phyloP scores from a whole-genome alignment of 1,140 invertebrate species.

The Lasioglossum baleicum region DNA sequence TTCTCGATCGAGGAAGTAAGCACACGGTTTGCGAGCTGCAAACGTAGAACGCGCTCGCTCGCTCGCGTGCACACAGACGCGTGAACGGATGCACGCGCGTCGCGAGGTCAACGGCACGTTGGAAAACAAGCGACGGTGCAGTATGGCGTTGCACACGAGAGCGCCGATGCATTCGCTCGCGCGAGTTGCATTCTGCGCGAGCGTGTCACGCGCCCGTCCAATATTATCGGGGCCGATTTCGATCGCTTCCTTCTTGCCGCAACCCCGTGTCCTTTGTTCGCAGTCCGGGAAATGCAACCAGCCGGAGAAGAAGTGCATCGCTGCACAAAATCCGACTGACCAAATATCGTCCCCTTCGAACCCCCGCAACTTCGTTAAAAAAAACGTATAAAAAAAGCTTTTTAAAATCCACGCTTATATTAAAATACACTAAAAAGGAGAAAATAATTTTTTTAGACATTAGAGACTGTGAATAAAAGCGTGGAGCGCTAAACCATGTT shows the following conservation, averaged over 20 bases:
- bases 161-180: background rate
- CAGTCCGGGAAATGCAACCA: constrained; percentile 2
- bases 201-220: constrained; percentile 37
- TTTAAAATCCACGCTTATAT: too few species aligned
- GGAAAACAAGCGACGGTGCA: constrained; percentile 58
- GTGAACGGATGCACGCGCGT: constrained; percentile 38
- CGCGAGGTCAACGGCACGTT: constrained; percentile 66
- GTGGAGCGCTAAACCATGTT: too few species aligned
- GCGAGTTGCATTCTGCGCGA: constrained; percentile 25
- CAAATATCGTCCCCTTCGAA: too few species aligned
- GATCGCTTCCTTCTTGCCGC: constrained; percentile 37
- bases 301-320: too few species aligned
- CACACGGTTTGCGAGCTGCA: constrained; percentile 23
- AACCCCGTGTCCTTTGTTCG: constrained; percentile 30
- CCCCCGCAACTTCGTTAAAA: too few species aligned
- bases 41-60: background rate
- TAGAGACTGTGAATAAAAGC: too few species aligned
- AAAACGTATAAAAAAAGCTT: too few species aligned
- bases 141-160: constrained; percentile 33
- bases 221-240: constrained; percentile 44
- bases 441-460: too few species aligned
- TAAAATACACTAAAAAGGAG: too few species aligned
- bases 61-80: constrained; percentile 3
- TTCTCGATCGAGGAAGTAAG: constrained; percentile 50
- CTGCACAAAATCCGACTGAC: too few species aligned